A percentile compares a stretch with the other conserved stretches of the same genome.
phyloP scores from a whole-genome alignment of 2,113 vertebrate species.

The Pyxicephalus adspersus region DNA sequence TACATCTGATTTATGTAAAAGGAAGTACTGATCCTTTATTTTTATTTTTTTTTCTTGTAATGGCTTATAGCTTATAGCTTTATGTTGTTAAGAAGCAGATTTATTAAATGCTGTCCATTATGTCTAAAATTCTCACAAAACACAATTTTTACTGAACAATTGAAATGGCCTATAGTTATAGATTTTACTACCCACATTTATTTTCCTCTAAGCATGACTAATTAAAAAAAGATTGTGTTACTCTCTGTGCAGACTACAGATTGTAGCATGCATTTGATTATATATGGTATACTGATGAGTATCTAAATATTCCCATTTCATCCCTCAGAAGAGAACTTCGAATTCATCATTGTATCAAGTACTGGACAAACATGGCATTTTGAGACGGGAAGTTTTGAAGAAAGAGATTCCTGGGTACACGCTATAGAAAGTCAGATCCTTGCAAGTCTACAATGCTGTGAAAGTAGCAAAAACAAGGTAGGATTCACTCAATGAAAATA shows the following conservation, averaged over 20 bases:
- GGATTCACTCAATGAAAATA: not conserved
- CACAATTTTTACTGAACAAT: too few relatives aligned
- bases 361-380: constrained; percentile 97
- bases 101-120: too few relatives aligned
- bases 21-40: not conserved
- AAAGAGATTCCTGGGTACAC: constrained; percentile 91
- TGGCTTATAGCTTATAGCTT: too few relatives aligned
- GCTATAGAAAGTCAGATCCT: constrained; percentile 97
- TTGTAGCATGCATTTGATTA: too few relatives aligned
- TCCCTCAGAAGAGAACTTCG: constrained; percentile 90
- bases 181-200: too few relatives aligned
- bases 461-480: constrained; percentile 95
- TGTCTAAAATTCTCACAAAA: too few relatives aligned
- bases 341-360: constrained; percentile 94
- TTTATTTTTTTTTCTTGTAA: too few relatives aligned
- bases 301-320: constrained; percentile 29
- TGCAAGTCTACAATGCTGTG: constrained; percentile 93
- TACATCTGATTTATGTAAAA: not conserved
- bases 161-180: too few relatives aligned
- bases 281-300: not conserved
- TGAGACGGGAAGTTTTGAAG: constrained; percentile 89
- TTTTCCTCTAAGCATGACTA: too few relatives aligned
- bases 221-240: too few relatives aligned
- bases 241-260: too few relatives aligned
- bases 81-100: too few relatives aligned